Percentiles rank a stretch among this genome's conserved stretches.
Evolutionary conservation across 37 sponge, comb jelly and placozoan genomes (phyloP).

Genomic region (Crambe crambe): DNA sequence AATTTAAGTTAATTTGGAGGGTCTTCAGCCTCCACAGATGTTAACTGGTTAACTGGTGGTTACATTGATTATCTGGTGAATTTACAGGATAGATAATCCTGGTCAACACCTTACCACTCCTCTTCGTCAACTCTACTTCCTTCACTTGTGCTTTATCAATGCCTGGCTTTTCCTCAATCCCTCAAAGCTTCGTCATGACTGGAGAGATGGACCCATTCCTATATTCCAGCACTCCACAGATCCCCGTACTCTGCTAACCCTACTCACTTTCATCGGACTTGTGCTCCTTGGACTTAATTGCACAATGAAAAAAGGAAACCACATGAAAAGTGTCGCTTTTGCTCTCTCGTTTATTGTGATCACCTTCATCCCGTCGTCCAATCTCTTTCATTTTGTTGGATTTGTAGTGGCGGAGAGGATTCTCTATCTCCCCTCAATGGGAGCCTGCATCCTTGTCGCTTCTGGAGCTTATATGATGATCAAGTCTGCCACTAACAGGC

Average conservation of each 20-base stretch:
- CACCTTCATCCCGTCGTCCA: slow-evolving; percentile 90
- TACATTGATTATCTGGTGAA: background rate
- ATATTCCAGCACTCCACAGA: slow-evolving; percentile 61
- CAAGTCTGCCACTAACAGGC: background rate
- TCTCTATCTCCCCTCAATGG: slow-evolving; percentile 85
- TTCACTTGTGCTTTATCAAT: slow-evolving; percentile 78
- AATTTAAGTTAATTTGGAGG: background rate
- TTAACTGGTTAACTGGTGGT: background rate
- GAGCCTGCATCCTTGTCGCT: slow-evolving; percentile 32
- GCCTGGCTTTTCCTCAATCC: slow-evolving; percentile 76
- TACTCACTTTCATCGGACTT: slow-evolving; percentile 43
- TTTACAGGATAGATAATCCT: slow-evolving; percentile 80
- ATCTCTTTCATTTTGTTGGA: slow-evolving; percentile 89
- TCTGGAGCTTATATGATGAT: slow-evolving; percentile 16
- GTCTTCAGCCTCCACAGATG: background rate
- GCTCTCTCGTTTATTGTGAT: slow-evolving; percentile 68
- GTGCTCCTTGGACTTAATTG: slow-evolving; percentile 3
- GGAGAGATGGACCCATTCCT: slow-evolving; percentile 83
- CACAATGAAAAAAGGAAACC: background rate
- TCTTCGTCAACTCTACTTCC: slow-evolving; percentile 78
- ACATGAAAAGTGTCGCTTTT: slow-evolving; percentile 22
- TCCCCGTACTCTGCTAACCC: slow-evolving; percentile 64
- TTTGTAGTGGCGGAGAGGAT: slow-evolving; percentile 95
- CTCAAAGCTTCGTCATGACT: slow-evolving; percentile 77
- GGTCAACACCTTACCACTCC: slow-evolving; percentile 62